Evolutionary conservation across 2,113 vertebrate genomes (phyloP).

Genomic region (Reinhardtius hippoglossoides): DNA sequence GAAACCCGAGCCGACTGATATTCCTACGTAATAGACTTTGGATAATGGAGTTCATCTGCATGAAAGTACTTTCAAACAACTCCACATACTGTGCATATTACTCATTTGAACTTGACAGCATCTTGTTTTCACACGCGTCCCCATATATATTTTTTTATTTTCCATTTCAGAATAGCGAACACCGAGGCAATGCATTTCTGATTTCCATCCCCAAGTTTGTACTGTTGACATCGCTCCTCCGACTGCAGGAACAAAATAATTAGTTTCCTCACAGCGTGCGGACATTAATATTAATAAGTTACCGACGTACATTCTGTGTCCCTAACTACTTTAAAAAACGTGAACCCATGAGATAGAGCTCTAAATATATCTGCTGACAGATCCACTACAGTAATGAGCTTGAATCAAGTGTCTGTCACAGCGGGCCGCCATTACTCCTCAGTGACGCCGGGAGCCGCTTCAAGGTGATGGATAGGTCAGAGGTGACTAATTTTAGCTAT

Average conservation of each 20-base stretch:
- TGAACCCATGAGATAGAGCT: conserved; percentile 72
- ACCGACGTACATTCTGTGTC: conserved; percentile 69
- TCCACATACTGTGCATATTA: conserved; percentile 26
- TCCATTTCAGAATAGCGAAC: conserved; percentile 35
- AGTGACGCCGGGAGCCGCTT: conserved; percentile 24
- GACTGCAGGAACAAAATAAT: conserved; percentile 69
- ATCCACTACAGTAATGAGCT: conserved; percentile 76
- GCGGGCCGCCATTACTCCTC: conserved; percentile 61
- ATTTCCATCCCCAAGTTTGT: conserved; percentile 56
- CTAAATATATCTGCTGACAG: conserved; percentile 77
- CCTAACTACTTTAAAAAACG: conserved; percentile 72
- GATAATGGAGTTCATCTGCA: conserved; percentile 65
- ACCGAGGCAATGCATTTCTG: conserved; percentile 39
- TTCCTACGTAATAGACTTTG: conserved; percentile 54
- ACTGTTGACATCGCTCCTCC: conserved; percentile 69
- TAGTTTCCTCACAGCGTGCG: conserved; percentile 72
- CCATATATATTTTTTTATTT: conserved; percentile 8
- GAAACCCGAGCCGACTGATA: conserved; percentile 37
- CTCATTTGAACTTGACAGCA: conserved; percentile 63
- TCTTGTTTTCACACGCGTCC: conserved; percentile 48
- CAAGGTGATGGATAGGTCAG: conserved; percentile 72
- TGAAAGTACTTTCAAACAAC: conserved; percentile 46
- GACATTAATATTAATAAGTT: conserved; percentile 80
- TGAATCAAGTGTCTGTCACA: conserved; percentile 76
- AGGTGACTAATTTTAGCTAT: conserved; percentile 73